These are phyloP conservation scores for Scaeva pyrastri DNA, from an alignment of 2,888 invertebrate species.

Conservation along the genomic window DNA sequence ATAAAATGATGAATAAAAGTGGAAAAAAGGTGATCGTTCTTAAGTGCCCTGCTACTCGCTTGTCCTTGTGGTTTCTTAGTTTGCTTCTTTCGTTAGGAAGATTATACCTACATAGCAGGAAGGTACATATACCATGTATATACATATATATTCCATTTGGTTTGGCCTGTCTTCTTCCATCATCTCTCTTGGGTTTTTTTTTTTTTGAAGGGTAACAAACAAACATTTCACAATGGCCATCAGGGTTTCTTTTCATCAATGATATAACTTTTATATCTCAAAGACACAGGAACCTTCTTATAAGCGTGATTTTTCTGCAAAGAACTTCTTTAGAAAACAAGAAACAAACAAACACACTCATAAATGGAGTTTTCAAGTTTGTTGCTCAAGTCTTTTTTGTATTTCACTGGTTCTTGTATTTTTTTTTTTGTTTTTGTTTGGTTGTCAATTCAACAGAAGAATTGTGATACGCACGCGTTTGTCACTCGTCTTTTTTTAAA, in stretches of 20 bases:
- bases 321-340: constrained; percentile 9
- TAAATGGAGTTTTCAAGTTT: constrained; percentile 17
- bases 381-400: constrained; percentile 21
- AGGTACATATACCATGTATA: too few species aligned
- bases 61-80: constrained; percentile 44
- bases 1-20: constrained; percentile 65
- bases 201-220: not conserved
- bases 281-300: constrained; percentile 16
- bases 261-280: constrained; percentile 62
- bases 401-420: constrained; percentile 2
- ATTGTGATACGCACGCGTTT: constrained; percentile 76
- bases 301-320: constrained; percentile 26
- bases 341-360: not conserved
- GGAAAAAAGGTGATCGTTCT: constrained; percentile 68
- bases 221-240: constrained; percentile 24
- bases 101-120: too few species aligned
- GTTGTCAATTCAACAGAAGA: constrained; percentile 50
- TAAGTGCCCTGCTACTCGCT: constrained; percentile 68
- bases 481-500: constrained; percentile 56
- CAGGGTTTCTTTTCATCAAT: constrained; percentile 72
- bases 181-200: constrained; percentile 2
- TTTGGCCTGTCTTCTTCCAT: not conserved
- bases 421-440: not conserved
- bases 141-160: not conserved
- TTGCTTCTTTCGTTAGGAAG: not conserved